Percentiles rank a stretch among this genome's conserved stretches.
Evolutionary conservation across 2,888 invertebrate species (phyloP).

Genomic region (Xiphydria camelus): DNA sequence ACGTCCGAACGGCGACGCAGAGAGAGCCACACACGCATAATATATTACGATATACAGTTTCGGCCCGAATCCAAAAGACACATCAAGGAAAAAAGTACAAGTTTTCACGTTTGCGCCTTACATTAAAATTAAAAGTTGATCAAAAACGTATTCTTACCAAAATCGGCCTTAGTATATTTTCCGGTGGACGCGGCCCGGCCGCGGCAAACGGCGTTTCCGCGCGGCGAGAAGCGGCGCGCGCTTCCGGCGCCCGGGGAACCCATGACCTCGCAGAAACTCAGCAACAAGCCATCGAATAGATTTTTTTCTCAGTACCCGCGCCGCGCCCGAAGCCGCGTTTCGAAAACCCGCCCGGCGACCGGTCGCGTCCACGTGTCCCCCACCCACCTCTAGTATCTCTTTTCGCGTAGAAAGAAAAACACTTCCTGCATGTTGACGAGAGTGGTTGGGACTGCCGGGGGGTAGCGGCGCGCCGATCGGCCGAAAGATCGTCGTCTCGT

Average conservation of each 20-base stretch:
- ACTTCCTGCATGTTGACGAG: slow-evolving; percentile 52
- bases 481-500: too few relatives aligned
- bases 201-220: not conserved
- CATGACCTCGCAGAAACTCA: slow-evolving; percentile 2
- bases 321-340: slow-evolving; percentile 5
- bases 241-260: slow-evolving; percentile 1
- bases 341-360: slow-evolving; percentile 31
- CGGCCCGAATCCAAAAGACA: slow-evolving; percentile 56
- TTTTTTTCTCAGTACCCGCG: slow-evolving; percentile 1
- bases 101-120: slow-evolving; percentile 58
- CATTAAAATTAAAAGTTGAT: slow-evolving; percentile 57
- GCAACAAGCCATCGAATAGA: slow-evolving; percentile 1
- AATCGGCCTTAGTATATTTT: slow-evolving; percentile 57
- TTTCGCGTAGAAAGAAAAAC: slow-evolving; percentile 48
- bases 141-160: slow-evolving; percentile 57
- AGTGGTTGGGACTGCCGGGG: slow-evolving; percentile 51
- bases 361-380: slow-evolving; percentile 31
- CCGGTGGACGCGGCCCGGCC: slow-evolving; percentile 39
- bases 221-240: not conserved
- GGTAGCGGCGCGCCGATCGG: too few relatives aligned
- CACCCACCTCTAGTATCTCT: slow-evolving; percentile 17
- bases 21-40: slow-evolving; percentile 11
- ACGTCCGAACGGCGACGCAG: slow-evolving; percentile 16
- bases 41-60: slow-evolving; percentile 42
- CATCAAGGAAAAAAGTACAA: slow-evolving; percentile 57